phyloP scores from a whole-genome alignment of 2,113 vertebrate genomes.

The Heterochromis multidens region DNA sequence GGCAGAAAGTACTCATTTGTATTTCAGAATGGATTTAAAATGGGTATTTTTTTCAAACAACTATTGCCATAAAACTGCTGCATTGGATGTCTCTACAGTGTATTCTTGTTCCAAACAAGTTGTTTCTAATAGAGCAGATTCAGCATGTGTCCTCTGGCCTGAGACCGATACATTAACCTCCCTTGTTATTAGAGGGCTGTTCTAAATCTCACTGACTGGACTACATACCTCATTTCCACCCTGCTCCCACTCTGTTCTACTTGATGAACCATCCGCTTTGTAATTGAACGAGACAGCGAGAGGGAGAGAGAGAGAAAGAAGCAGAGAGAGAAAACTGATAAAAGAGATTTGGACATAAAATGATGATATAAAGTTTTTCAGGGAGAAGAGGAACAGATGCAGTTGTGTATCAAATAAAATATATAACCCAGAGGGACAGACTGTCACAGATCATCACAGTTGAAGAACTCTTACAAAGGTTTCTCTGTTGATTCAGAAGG shows the following conservation, averaged over 20 bases:
- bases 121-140: conserved; percentile 37
- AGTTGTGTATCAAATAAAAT: conserved; percentile 31
- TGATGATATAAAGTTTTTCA: conserved; percentile 8
- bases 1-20: neutral
- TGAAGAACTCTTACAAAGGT: neutral
- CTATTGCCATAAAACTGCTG: neutral
- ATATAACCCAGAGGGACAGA: neutral
- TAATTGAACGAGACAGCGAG: conserved; percentile 26
- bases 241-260: conserved; percentile 17
- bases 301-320: neutral
- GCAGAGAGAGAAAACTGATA: neutral
- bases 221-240: conserved; percentile 42
- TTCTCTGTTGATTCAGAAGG: neutral
- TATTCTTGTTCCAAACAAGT: conserved; percentile 30
- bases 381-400: conserved; percentile 3
- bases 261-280: conserved; percentile 32
- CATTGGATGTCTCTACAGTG: neutral
- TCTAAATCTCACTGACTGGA: conserved; percentile 40
- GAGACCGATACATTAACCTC: conserved; percentile 35
- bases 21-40: neutral
- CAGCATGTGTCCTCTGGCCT: conserved; percentile 36
- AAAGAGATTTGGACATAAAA: neutral
- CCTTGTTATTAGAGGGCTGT: conserved; percentile 24
- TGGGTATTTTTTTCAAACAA: neutral
- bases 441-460: conserved; percentile 35